Conservation (phyloP, 2,113 vertebrate species). For the Corvus hawaiiensis region DNA sequence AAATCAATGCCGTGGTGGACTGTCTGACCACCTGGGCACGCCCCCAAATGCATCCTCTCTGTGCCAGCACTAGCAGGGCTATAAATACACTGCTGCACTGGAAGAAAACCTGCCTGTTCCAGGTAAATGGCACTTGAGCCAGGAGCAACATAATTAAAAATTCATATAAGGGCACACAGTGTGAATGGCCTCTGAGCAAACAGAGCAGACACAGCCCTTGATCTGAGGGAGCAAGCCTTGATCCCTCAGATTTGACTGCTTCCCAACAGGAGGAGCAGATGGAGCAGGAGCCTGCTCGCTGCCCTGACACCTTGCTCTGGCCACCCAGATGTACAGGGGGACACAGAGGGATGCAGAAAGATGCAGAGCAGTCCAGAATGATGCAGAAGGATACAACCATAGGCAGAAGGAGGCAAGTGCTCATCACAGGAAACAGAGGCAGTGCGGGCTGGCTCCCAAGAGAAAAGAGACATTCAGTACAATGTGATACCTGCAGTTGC, state of each 20-base stretch:
- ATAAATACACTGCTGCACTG: neutral
- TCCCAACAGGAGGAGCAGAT: accelerated
- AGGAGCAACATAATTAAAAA: neutral
- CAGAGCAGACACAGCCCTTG: neutral
- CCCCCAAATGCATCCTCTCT: neutral
- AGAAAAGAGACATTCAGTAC: neutral
- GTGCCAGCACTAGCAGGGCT: neutral
- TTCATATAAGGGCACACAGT: neutral
- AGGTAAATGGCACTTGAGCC: neutral
- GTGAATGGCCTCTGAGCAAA: neutral
- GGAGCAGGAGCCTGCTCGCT: accelerated
- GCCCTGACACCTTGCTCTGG: neutral
- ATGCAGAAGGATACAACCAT: neutral
- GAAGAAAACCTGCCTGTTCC: neutral
- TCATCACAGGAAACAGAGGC: neutral
- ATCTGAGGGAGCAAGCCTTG: neutral
- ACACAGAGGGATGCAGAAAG: neutral
- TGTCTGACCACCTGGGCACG: neutral
- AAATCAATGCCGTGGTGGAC: neutral
- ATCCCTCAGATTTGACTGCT: neutral
- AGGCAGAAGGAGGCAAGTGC: neutral
- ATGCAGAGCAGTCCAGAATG: neutral
- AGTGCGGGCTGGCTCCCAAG: neutral
- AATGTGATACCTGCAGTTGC: neutral
- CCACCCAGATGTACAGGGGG: neutral